A percentile compares a stretch with the other conserved stretches of the same genome.
phyloP scores from a whole-genome alignment of 2,797 vertebrate genomes.

The Syngnathus rostellatus region DNA sequence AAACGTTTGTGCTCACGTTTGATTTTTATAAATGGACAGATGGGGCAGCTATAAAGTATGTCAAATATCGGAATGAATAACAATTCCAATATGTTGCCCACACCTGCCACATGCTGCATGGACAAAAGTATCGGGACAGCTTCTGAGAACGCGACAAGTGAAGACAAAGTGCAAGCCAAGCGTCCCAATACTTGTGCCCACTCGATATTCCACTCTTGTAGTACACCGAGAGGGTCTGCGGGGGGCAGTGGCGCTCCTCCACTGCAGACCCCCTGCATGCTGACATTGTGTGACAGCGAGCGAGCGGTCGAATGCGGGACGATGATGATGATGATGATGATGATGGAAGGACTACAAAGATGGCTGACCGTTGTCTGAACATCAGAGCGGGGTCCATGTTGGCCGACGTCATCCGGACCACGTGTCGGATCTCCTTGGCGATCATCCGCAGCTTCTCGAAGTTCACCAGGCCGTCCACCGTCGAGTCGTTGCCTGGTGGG shows the following conservation, averaged over 20 bases:
- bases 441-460: conserved; percentile 98
- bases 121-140: not conserved
- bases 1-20: not conserved
- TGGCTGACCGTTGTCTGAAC: conserved; percentile 91
- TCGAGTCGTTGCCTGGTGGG: conserved; percentile 85
- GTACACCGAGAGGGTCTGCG: conserved; percentile 37
- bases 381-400: conserved; percentile 97
- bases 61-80: not conserved
- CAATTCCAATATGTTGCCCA: not conserved
- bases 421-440: conserved; percentile 90
- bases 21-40: not conserved
- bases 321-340: conserved; percentile 16
- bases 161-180: not conserved
- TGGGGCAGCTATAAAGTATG: not conserved
- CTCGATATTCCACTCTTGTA: conserved; percentile 15
- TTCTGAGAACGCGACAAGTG: not conserved
- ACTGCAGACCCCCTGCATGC: not conserved
- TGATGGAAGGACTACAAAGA: not conserved
- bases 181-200: not conserved
- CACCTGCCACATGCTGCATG: not conserved
- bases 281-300: conserved; percentile 7
- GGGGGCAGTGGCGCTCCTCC: conserved; percentile 56
- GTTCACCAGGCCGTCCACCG: conserved; percentile 90
- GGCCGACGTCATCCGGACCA: conserved; percentile 89
- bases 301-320: conserved; percentile 27